A percentile compares a stretch with the other conserved stretches of the same genome.
phyloP scores from a whole-genome alignment of 2,888 invertebrate genomes.

The Cinara cedri region DNA sequence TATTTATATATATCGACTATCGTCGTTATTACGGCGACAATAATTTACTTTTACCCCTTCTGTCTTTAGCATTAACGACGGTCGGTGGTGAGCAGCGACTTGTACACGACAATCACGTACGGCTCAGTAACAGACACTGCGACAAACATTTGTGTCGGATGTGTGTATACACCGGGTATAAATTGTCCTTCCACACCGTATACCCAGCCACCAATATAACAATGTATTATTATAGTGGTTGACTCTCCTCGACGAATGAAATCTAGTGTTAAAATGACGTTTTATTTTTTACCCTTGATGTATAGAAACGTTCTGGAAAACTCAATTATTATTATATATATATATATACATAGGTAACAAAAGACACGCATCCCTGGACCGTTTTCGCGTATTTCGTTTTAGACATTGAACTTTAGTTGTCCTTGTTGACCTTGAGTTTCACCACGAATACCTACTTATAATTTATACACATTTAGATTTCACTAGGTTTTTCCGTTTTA shows the following conservation, averaged over 20 bases:
- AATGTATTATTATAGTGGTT: neutral
- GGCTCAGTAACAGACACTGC: slow-evolving; percentile 12
- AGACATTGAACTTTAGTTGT: too few species aligned
- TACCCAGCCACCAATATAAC: neutral
- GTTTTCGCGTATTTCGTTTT: too few species aligned
- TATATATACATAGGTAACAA: too few species aligned
- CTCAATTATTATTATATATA: neutral
- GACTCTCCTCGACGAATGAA: neutral
- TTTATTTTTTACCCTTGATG: neutral
- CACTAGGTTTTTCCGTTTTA: too few species aligned
- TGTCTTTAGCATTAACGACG: neutral
- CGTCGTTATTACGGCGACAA: neutral
- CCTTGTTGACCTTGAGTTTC: too few species aligned
- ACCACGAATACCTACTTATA: too few species aligned
- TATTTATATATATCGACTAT: neutral
- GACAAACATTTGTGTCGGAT: slow-evolving; percentile 27
- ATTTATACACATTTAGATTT: too few species aligned
- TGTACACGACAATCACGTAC: slow-evolving; percentile 26
- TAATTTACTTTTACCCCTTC: neutral
- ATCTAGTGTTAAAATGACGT: neutral
- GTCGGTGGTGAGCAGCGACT: neutral
- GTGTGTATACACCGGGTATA: neutral
- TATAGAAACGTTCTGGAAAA: neutral
- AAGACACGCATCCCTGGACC: neutral
- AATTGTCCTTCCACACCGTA: neutral